Evolutionary conservation across 2,113 vertebrate genomes (phyloP), one percentile per base, ranked within the genome.

Genomic region (Syngnathus scovelli): DNA sequence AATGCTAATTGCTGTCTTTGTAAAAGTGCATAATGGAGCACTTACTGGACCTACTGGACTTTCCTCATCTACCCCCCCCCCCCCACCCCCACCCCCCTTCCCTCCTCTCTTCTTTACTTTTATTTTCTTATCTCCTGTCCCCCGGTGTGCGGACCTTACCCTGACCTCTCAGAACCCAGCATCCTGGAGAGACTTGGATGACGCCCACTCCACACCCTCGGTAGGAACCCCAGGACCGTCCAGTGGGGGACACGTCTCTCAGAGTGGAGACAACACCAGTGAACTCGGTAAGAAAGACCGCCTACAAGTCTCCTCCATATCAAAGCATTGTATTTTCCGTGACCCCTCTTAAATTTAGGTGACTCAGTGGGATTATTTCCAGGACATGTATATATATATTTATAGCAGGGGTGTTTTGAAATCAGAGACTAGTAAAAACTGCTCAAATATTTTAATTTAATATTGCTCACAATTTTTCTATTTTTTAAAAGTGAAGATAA

Each of bases 251-350:
- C 96, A 96, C 1, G 93, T 95, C 66, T 98, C 94, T 71, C 96
- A 98, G 87, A 96, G 95, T 55, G 95, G 95, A 76, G 96, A 98
- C 92, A 98, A 95, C 93, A 94, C 93, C 92, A 97, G 96, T 55
- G 95, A 98, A 80, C 93, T 96, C 88, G 96, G 96, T 98, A 94
- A 94, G 93, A 89, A 89, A 79, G 7, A 44, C 66, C 5, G 0
- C 41, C 27, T 3, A 33, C 52, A 76, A 52, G 48, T 33, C 64
- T 79, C 60, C 68, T 78, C 71, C 63, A 74, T 77, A 79, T 82
- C 70, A 83, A 79, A 75, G 74, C 44, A 7, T 36, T 73, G 72
- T 76, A 75, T 77, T 49, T 65, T 5, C 33, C 63, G 33, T 84
- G 78, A 81, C 70, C 72, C 62, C 62, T 72, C 49, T 66, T 38